Evolutionary conservation across 2,888 invertebrate genomes (phyloP).

Genomic region (Sipha maydis): DNA sequence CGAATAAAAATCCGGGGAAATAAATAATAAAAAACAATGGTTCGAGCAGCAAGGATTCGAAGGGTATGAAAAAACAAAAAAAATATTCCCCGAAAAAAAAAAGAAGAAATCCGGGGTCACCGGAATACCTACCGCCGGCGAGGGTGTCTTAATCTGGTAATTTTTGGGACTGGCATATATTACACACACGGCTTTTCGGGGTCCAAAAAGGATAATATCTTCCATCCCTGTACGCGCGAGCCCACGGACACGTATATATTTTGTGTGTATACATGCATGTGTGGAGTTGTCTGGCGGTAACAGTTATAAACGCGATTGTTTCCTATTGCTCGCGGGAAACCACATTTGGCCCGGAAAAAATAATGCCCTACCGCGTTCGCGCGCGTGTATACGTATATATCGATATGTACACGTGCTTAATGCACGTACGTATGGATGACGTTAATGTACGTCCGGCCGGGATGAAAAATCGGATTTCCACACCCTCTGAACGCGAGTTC

Average conservation of each 20-base stretch:
- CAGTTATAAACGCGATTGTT: slow-evolving; percentile 29
- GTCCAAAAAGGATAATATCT: background rate
- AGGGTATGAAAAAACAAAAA: slow-evolving; percentile 4
- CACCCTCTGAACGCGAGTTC: background rate
- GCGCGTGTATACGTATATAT: background rate
- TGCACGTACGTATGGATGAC: no score
- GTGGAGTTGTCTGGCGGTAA: background rate
- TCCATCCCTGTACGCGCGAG: background rate
- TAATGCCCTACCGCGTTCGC: background rate
- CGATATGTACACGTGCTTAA: background rate
- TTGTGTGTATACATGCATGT: background rate
- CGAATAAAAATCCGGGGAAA: slow-evolving; percentile 52
- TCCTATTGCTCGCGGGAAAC: background rate
- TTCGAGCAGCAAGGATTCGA: background rate
- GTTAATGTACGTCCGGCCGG: background rate
- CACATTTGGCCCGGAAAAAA: background rate
- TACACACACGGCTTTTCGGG: background rate
- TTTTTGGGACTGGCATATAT: slow-evolving; percentile 41
- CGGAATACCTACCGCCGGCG: slow-evolving; percentile 1
- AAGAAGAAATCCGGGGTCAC: slow-evolving; percentile 28
- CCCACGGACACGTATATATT: background rate
- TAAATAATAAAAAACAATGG: slow-evolving; percentile 62
- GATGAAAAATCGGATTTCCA: slow-evolving; percentile 12
- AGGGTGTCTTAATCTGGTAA: slow-evolving; percentile 59
- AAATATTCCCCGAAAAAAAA: slow-evolving; percentile 30